Evolutionary conservation across 2,888 invertebrate genomes (phyloP).

Genomic region (Thera obeliscata): DNA sequence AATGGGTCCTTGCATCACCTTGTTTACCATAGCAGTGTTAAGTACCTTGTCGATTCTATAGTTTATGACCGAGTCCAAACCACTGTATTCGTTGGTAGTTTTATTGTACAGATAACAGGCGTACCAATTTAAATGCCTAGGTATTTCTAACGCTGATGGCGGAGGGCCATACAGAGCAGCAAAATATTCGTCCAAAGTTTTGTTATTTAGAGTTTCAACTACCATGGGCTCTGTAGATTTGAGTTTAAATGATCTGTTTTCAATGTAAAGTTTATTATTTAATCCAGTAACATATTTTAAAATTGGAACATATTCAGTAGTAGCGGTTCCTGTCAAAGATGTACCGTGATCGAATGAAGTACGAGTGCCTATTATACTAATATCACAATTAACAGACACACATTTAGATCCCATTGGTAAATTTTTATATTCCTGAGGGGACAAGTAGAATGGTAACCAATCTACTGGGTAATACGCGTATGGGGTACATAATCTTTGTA

Average conservation of each 20-base stretch:
- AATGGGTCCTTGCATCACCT: no score
- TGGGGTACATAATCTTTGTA: background rate
- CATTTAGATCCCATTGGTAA: background rate
- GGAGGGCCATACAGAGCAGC: no score
- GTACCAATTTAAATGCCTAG: no score
- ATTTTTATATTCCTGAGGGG: background rate
- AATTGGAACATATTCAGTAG: background rate
- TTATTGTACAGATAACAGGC: no score
- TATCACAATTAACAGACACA: background rate
- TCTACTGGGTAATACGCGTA: background rate
- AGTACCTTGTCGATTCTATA: no score
- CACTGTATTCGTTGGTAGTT: no score
- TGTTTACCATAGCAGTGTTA: no score
- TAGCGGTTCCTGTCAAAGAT: background rate
- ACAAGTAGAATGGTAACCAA: background rate
- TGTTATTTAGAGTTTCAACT: background rate
- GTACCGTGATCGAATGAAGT: background rate
- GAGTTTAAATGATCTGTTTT: background rate
- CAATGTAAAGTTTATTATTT: background rate
- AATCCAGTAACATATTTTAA: background rate
- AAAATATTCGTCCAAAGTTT: background rate
- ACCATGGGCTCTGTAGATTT: background rate
- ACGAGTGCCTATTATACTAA: background rate
- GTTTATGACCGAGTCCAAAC: no score
- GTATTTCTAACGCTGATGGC: no score